Base-by-base conservation (phyloP, 2,797 vertebrate species). In the Coregonus ussuriensis region DNA sequence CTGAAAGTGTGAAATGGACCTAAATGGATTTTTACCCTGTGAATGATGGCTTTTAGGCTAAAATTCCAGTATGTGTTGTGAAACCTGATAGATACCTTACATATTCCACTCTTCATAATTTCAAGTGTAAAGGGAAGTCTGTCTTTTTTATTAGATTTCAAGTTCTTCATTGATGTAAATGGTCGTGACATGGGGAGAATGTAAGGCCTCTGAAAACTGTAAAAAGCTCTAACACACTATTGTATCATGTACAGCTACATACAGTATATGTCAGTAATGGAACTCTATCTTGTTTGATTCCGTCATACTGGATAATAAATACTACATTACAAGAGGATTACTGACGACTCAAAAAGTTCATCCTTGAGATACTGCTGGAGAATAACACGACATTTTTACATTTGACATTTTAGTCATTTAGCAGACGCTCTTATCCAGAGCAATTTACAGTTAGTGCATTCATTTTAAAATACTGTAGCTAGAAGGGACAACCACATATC, bases 41-140 rank as follows among this genome's bases (percentile, higher is more conserved):
- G 81, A 84, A 87, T 77, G 75, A 80, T 76, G 73, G 77, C 81
- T 89, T 85, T 86, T 82, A 86, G 83, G 71, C 67, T 75, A 82
- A 77, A 77, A 87, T 86, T 79, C 72, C 54, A 71, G 77, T 75
- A 78, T 80, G 76, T 77, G 75, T 86, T 86, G 77, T 82, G 84
- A 88, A 87, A 89, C 87, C 76, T 77, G 88, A 89, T 88, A 86
- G 86, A 86, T 79, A 80, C 84, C 79, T 81, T 81, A 86, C 86
- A 85, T 80, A 77, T 82, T 86, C 81, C 72, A 82, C 81, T 72
- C 80, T 79, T 84, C 82, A 74, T 86, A 87, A 87, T 85, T 82
- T 85, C 72, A 79, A 75, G 68, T 76, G 77, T 70, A 76, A 73
- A 82, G 81, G 77, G 77, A 80, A 84, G 84, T 37, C 71, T 82